Evolutionary conservation across 92 coral and sea anemone genomes (phyloP).

Genomic region (Epizoanthus illoricatus): DNA sequence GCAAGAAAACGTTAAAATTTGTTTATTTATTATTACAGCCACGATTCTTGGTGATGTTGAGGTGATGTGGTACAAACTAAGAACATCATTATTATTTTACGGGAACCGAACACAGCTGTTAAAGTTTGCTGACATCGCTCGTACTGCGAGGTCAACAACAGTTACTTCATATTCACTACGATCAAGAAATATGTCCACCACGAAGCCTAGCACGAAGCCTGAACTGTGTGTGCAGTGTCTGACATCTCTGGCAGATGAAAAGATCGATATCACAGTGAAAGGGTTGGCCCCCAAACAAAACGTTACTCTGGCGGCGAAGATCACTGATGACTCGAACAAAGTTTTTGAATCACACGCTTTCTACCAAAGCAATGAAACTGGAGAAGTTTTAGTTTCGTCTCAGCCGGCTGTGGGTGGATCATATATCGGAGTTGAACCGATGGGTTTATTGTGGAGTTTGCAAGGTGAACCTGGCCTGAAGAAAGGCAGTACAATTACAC

Average conservation of each 20-base stretch:
- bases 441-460: slow-evolving; percentile 57
- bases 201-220: not conserved
- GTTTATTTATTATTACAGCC: too few species aligned
- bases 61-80: too few species aligned
- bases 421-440: slow-evolving; percentile 49
- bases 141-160: not conserved
- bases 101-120: not conserved
- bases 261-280: slow-evolving; percentile 33
- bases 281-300: slow-evolving; percentile 23
- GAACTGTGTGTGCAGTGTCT: slow-evolving; percentile 16
- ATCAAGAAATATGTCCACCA: not conserved
- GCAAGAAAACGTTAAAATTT: not conserved
- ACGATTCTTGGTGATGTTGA: too few species aligned
- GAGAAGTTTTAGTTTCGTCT: slow-evolving; percentile 37
- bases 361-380: slow-evolving; percentile 44
- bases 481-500: slow-evolving; percentile 32
- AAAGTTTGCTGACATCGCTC: not conserved
- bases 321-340: slow-evolving; percentile 41
- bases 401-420: slow-evolving; percentile 45
- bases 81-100: not conserved
- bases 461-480: slow-evolving; percentile 7
- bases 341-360: slow-evolving; percentile 45
- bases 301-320: slow-evolving; percentile 36
- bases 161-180: not conserved
- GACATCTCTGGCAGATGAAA: slow-evolving; percentile 35